Conservation (phyloP, 2,797 vertebrate genomes). For the Alfaro cultratus region DNA sequence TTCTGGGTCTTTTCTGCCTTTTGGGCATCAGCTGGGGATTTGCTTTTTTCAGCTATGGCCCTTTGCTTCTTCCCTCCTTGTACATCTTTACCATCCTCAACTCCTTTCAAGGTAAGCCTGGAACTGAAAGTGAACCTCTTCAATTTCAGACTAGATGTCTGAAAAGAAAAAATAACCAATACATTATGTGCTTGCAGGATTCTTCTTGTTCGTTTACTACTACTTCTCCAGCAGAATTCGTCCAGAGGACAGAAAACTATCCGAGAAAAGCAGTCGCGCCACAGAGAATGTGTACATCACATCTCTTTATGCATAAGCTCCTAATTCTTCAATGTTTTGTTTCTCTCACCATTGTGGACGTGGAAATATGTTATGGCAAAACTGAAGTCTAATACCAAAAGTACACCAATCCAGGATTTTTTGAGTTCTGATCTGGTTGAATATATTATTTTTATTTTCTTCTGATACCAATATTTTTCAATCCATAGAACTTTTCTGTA, state of each 20-base stretch:
- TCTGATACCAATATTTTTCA: background rate
- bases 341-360: background rate
- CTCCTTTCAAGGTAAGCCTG: conserved; percentile 67
- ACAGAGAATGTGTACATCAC: background rate
- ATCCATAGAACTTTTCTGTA: background rate
- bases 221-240: conserved; percentile 34
- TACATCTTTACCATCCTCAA: conserved; percentile 74
- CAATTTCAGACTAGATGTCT: background rate
- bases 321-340: too few species aligned
- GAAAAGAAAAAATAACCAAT: background rate
- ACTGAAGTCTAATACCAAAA: background rate
- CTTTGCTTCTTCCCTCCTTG: conserved; percentile 52
- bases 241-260: background rate
- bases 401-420: too few species aligned
- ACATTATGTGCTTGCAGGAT: conserved; percentile 46
- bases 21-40: conserved; percentile 72
- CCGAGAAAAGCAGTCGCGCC: background rate
- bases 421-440: background rate
- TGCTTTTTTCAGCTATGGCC: conserved; percentile 69
- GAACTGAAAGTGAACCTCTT: background rate
- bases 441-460: background rate
- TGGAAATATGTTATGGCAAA: background rate
- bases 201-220: conserved; percentile 72
- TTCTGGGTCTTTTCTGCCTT: conserved; percentile 55
- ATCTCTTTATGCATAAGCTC: background rate